Conservation (phyloP, 1,140 invertebrate species). For the Dolichoris vasculosae region DNA sequence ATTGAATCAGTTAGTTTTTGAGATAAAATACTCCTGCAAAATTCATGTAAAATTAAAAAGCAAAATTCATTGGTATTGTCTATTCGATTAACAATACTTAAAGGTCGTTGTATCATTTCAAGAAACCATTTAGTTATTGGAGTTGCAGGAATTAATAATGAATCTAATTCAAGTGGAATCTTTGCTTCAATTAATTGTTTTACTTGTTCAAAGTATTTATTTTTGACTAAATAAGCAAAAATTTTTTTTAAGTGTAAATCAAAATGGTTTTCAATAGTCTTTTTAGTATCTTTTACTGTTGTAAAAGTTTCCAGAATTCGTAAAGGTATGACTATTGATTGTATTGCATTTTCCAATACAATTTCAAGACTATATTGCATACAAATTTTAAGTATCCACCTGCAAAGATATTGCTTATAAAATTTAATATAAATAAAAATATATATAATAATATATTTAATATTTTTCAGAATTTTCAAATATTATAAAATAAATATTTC, state of each 20-base stretch:
- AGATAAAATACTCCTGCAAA: conserved; percentile 66
- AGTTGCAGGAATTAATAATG: conserved; percentile 81
- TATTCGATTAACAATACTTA: conserved; percentile 73
- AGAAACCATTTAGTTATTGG: conserved; percentile 84
- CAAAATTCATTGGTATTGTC: conserved; percentile 67
- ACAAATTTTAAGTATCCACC: conserved; percentile 66
- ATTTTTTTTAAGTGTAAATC: conserved; percentile 62
- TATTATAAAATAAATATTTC: neutral
- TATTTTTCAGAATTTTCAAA: too few species aligned
- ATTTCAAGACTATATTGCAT: conserved; percentile 69
- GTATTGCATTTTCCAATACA: conserved; percentile 59
- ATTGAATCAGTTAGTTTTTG: conserved; percentile 71
- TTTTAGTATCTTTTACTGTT: conserved; percentile 74
- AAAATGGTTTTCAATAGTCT: conserved; percentile 68
- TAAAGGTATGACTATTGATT: conserved; percentile 83
- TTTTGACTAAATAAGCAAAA: conserved; percentile 68
- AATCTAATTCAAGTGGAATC: conserved; percentile 82
- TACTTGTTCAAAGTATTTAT: conserved; percentile 83
- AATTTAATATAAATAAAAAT: neutral
- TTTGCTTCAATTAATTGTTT: conserved; percentile 81
- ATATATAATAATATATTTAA: neutral
- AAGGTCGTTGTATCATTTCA: conserved; percentile 84
- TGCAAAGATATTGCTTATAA: conserved; percentile 45
- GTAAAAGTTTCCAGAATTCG: conserved; percentile 88
- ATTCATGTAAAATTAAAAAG: conserved; percentile 61